A percentile compares a stretch with the other conserved stretches of the same genome.
Conservation (phyloP, 2,888 invertebrate species). For the Polietes domitor region DNA sequence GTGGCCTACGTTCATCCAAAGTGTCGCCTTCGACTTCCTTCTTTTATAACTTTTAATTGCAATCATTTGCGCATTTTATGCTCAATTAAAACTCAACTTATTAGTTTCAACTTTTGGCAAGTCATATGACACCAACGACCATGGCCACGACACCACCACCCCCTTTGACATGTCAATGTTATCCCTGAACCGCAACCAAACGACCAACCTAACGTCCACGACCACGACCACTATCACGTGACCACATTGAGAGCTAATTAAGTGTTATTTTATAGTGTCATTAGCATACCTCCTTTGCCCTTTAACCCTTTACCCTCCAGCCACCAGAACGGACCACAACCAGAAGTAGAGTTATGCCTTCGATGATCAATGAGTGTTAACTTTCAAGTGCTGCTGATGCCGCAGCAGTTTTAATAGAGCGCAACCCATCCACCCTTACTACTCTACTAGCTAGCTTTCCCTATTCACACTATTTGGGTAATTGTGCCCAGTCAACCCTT, state of each 20-base stretch:
- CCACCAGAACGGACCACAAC: slow-evolving; percentile 4
- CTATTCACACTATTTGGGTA: too few relatives aligned
- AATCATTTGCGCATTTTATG: slow-evolving; percentile 28
- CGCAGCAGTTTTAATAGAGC: neutral
- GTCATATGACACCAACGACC: slow-evolving; percentile 15
- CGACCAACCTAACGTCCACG: neutral
- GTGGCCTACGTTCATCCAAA: neutral
- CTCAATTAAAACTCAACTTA: slow-evolving; percentile 37
- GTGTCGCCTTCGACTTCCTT: neutral
- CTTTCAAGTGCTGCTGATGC: neutral
- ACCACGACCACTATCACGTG: too few relatives aligned
- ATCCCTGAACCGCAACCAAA: neutral
- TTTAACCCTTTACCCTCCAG: neutral
- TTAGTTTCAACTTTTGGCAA: slow-evolving; percentile 3
- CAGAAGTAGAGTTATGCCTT: neutral
- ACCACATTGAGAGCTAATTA: slow-evolving; percentile 22
- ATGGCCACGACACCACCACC: neutral
- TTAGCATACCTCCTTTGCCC: slow-evolving; percentile 25
- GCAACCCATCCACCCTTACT: neutral
- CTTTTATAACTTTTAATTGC: slow-evolving; percentile 26
- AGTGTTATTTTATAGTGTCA: slow-evolving; percentile 33
- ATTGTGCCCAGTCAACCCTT: neutral
- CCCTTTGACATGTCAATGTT: neutral
- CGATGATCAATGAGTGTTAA: slow-evolving; percentile 26
- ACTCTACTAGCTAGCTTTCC: too few relatives aligned